These are phyloP conservation scores for Melitaea athalia DNA, from an alignment of 2,888 invertebrate genomes.

Conservation along the genomic window DNA sequence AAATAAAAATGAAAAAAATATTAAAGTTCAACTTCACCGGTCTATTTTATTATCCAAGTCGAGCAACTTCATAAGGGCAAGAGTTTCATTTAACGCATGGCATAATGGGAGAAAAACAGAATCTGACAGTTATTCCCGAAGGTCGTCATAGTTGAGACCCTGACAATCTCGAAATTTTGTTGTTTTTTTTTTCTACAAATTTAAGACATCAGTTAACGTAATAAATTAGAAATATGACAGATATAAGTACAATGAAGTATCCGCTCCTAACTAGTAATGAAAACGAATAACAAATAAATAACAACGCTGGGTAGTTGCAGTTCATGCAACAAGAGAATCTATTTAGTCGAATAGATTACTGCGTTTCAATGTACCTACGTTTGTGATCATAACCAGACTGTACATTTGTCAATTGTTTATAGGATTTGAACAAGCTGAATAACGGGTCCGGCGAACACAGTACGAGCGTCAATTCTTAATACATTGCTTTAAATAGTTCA, in stretches of 20 bases:
- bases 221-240: no score
- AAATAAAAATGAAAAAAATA: no score
- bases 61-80: no score
- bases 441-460: slow-evolving; percentile 30
- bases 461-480: slow-evolving; percentile 12
- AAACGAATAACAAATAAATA: not conserved
- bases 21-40: no score
- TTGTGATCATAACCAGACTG: slow-evolving; percentile 16
- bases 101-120: no score
- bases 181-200: no score
- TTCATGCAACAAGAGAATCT: slow-evolving; percentile 1
- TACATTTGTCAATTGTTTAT: slow-evolving; percentile 38
- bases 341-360: slow-evolving; percentile 5
- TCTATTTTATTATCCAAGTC: no score
- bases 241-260: not conserved
- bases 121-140: no score
- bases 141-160: no score
- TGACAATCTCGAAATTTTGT: no score
- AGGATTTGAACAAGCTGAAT: slow-evolving; percentile 30
- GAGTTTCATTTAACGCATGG: no score
- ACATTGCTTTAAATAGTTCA: slow-evolving; percentile 6
- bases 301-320: not conserved
- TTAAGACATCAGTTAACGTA: no score
- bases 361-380: slow-evolving; percentile 10
- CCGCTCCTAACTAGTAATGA: not conserved